Base-by-base conservation (phyloP, 2,888 invertebrate species). In the Dascillus cervinus region DNA sequence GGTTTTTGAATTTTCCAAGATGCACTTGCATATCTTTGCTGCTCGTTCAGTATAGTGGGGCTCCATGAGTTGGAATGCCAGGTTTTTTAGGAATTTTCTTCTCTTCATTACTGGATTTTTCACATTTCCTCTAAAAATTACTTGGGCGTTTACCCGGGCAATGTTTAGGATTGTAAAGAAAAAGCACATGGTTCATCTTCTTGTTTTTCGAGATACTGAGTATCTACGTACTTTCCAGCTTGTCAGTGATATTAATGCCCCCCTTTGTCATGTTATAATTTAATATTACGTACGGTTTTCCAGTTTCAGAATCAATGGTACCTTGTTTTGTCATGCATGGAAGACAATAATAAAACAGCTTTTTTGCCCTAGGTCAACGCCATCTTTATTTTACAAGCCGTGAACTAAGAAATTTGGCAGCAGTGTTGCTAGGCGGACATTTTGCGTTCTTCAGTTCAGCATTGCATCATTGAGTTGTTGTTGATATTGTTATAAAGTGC, bases 121-220 rank as follows among this genome's bases (percentile, higher is more conserved):
- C n/a, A n/a, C n/a, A 22, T 6, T 11, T 22, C 10, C 10, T 6
- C n/a, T 19, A 8, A 19, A 5, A 6, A 5, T 6, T 8, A 8
- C 5, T 19, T 8, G 8, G 19, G 5, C 19, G 19, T 19, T 6
- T 8, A 19, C 8, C 19, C 19, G 6, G 8, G 8, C 19, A 19
- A 19, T 6, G 8, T 6, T 19, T 19, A 19, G 8, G 4, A 3
- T 4, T 10, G 11, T 10, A 5, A 8, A 11, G 13, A 24, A 9
- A 24, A 24, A 11, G 13, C 11, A 24, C 24, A 24, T 24, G 24
- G 24, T 24, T 13, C 10, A 24, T 11, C n/a, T 24, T 11, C n/a
- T 11, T 6, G 10, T 5, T n/a, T 12, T 13, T n/a, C 24, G 11
- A 11, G 11, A 6, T 13, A 24, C 11, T 12, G 24, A 24, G 13